phyloP scores from a whole-genome alignment of 1,140 invertebrate species.

The Hyles vespertilio region DNA sequence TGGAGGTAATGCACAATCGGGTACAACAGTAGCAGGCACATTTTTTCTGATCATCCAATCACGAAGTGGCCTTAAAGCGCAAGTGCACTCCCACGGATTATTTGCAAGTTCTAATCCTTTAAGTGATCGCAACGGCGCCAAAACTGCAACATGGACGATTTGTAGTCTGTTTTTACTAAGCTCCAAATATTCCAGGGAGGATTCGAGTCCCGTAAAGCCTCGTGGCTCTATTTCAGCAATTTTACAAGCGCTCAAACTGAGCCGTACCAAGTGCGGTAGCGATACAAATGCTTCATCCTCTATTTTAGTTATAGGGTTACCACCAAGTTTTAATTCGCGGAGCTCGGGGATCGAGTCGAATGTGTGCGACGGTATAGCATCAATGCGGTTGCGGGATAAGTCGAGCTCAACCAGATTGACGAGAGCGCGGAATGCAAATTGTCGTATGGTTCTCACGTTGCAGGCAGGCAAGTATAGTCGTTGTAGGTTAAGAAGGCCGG shows the following conservation, averaged over 20 bases:
- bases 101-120: constrained; percentile 84
- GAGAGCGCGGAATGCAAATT: constrained; percentile 81
- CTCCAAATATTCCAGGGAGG: constrained; percentile 83
- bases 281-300: constrained; percentile 81
- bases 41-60: constrained; percentile 88
- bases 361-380: constrained; percentile 81
- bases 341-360: constrained; percentile 84
- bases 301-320: constrained; percentile 83
- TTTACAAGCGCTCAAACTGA: constrained; percentile 84
- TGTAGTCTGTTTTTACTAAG: constrained; percentile 84
- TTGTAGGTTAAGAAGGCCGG: constrained; percentile 86
- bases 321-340: constrained; percentile 83
- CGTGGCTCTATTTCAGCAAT: constrained; percentile 80
- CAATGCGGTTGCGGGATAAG: constrained; percentile 83
- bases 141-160: constrained; percentile 78
- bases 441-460: constrained; percentile 78
- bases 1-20: constrained; percentile 80
- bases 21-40: constrained; percentile 80
- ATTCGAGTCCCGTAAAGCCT: constrained; percentile 84
- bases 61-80: constrained; percentile 82
- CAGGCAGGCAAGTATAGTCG: constrained; percentile 84
- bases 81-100: constrained; percentile 91
- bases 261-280: constrained; percentile 81
- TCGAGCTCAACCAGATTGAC: constrained; percentile 88
- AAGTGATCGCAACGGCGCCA: constrained; percentile 81